Evolutionary conservation across 2,797 vertebrate genomes (phyloP), one percentile per base, ranked within the genome.

Genomic region (Enteromius anoplus): DNA sequence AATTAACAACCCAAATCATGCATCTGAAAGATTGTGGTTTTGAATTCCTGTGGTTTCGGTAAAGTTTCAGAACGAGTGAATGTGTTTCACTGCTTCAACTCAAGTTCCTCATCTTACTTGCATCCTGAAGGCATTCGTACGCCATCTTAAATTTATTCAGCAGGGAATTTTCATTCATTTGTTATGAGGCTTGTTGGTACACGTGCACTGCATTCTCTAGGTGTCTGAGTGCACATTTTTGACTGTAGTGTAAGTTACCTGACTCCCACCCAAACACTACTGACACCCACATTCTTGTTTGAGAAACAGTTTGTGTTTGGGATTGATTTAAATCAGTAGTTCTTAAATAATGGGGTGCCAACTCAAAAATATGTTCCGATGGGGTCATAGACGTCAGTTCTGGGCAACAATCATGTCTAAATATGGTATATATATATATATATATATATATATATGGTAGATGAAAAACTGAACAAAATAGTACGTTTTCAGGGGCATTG

Each of bases 141-240:
- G 29, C 17, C 51, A 45, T 69, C 60, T n/a, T 42, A 51, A 83
- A 79, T 86, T 69, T 42, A 83, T 83, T 79, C 72, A 58, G 14
- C 26, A 60, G 80, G 66, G 62, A 86, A 65, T 76, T 71, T 85
- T 80, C 81, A 15, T 40, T 70, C 2, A 70, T 53, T 80, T 60
- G 34, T 75, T 40, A 51, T 11, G 23, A 64, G 68, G 75, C 81
- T 55, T 65, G 85, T 42, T 81, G 71, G 71, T 80, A 19, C 81
- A 80, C 66, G 85, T 80, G 77, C 60, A 15, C 32, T 12, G 37
- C 65, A 65, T 86, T 71, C 53, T 79, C 68, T 62, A 45, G 32
- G 65, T 76, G n/a, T 80, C 85, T 53, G 10, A 42, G 83, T 80
- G 23, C 83, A 75, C 26, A 66, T 72, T 75, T 80, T 23, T 60